Evolutionary conservation across 2,888 invertebrate species (phyloP).

Genomic region (Oxyscelio sp.): DNA sequence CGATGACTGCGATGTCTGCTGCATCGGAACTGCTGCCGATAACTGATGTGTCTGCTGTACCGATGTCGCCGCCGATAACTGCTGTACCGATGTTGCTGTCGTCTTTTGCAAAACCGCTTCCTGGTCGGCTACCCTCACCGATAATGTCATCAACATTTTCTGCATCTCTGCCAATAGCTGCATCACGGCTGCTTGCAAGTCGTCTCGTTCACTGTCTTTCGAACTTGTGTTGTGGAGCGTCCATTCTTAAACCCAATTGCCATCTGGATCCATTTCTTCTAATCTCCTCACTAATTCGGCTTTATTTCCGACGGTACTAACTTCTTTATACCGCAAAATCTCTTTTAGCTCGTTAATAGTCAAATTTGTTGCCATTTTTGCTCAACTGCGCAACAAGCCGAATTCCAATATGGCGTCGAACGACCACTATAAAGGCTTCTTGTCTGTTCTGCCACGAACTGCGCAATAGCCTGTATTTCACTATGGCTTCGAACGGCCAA

Average conservation of each 20-base stretch:
- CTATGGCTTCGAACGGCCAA: neutral
- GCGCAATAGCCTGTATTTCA: neutral
- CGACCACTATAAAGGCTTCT: neutral
- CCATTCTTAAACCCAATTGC: constrained; percentile 11
- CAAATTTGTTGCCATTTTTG: neutral
- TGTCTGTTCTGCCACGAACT: neutral
- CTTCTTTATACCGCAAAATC: neutral
- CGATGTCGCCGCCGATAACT: neutral
- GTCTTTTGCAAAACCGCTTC: neutral
- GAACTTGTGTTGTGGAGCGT: neutral
- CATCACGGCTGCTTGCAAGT: neutral
- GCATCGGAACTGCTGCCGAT: neutral
- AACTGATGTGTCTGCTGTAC: neutral
- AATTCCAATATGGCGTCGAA: neutral
- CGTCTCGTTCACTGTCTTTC: neutral
- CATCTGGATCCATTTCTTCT: neutral
- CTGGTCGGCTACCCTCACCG: neutral
- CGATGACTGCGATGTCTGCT: neutral
- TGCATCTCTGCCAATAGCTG: constrained; percentile 13
- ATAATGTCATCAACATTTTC: neutral
- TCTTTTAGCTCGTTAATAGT: neutral
- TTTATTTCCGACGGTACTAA: neutral
- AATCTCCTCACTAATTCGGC: neutral
- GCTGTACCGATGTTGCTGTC: neutral
- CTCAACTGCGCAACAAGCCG: neutral